Conservation (phyloP, 2,113 vertebrate genomes). For the Cathartes aura region DNA sequence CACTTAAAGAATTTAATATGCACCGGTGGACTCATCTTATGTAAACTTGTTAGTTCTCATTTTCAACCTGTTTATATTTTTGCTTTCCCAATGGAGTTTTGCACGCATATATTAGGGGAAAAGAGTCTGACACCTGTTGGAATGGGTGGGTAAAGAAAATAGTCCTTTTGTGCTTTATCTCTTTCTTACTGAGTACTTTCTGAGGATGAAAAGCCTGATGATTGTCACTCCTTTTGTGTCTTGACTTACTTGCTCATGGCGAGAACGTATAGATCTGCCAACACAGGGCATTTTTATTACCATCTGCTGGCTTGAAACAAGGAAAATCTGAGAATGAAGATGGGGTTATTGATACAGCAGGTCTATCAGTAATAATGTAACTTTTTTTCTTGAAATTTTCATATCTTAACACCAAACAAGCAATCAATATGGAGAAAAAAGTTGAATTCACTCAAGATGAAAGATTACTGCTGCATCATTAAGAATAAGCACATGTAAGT, state of each 20-base stretch:
- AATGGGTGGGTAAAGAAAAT: not conserved
- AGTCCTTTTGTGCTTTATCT: not conserved
- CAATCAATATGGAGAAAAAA: not conserved
- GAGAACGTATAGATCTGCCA: not conserved
- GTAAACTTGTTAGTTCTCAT: not conserved
- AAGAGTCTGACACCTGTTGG: not conserved
- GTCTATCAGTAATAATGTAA: not conserved
- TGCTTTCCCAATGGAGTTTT: not conserved
- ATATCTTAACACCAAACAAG: not conserved
- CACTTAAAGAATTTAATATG: not conserved
- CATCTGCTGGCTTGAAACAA: not conserved
- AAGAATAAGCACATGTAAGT: not conserved
- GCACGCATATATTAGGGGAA: accelerated
- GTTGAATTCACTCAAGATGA: not conserved
- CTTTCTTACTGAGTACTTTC: not conserved
- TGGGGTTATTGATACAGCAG: not conserved
- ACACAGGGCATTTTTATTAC: not conserved
- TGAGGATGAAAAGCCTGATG: not conserved
- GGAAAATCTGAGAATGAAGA: not conserved
- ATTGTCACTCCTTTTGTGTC: not conserved
- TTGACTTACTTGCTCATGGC: not conserved
- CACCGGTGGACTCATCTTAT: not conserved
- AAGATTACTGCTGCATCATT: not conserved
- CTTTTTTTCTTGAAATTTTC: not conserved
- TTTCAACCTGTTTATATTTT: not conserved